phyloP scores from a whole-genome alignment of 1,140 invertebrate genomes.

The Drosophila rufa region DNA sequence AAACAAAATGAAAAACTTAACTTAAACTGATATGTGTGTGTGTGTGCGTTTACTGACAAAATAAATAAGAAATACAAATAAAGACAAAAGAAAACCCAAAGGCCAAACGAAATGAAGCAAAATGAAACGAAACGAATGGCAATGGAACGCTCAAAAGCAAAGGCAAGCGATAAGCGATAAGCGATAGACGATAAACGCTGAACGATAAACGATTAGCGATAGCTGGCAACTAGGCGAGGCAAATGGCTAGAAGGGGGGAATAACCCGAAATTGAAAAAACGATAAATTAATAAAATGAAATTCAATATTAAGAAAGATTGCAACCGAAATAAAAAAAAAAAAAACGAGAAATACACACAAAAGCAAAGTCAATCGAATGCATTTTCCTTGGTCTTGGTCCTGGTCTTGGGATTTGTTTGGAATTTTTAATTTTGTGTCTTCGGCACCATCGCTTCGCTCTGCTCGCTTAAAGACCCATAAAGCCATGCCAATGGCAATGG shows the following conservation, averaged over 20 bases:
- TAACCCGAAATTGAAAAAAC: slow-evolving; percentile 17
- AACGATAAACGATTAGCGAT: slow-evolving; percentile 34
- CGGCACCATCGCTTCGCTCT: slow-evolving; percentile 45
- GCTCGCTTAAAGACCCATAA: slow-evolving; percentile 62
- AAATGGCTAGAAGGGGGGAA: slow-evolving; percentile 11
- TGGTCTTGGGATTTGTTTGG: slow-evolving; percentile 15
- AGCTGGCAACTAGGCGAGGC: slow-evolving; percentile 45
- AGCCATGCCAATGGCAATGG: slow-evolving; percentile 14
- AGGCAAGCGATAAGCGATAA: slow-evolving; percentile 17
- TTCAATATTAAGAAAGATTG: slow-evolving; percentile 48
- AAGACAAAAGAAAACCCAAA: slow-evolving; percentile 1
- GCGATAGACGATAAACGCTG: slow-evolving; percentile 6
- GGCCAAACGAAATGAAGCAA: slow-evolving; percentile 1
- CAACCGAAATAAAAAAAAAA: slow-evolving; percentile 35
- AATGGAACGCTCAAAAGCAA: slow-evolving; percentile 32
- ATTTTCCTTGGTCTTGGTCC: slow-evolving; percentile 20
- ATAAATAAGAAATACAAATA: slow-evolving; percentile 7
- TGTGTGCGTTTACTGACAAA: slow-evolving; percentile 55
- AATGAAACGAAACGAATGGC: slow-evolving; percentile 29
- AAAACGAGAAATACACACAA: slow-evolving; percentile 49
- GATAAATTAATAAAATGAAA: slow-evolving; percentile 30
- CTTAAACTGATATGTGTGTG: slow-evolving; percentile 68
- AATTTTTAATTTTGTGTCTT: slow-evolving; percentile 35
- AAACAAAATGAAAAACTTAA: slow-evolving; percentile 45
- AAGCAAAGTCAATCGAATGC: slow-evolving; percentile 46